A percentile compares a stretch with the other conserved stretches of the same genome.
These are phyloP conservation scores for Sphenodon punctatus DNA, from an alignment of 2,797 vertebrate species.

Conservation along the genomic window DNA sequence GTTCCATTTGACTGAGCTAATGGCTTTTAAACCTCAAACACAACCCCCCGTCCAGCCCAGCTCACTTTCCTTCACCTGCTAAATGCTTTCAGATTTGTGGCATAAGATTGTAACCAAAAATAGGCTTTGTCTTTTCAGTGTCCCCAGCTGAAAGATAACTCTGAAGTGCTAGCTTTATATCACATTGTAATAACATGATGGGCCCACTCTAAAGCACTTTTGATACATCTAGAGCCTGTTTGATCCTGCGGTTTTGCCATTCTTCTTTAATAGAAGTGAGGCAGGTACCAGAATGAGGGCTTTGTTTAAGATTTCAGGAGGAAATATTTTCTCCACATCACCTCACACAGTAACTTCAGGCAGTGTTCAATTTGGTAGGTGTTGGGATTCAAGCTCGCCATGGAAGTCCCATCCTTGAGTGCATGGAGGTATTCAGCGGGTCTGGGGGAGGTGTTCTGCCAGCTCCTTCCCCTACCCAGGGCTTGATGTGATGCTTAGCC, in stretches of 20 bases:
- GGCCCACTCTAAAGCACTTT: neutral
- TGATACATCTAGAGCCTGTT: neutral
- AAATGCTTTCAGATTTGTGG: accelerated
- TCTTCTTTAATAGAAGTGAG: neutral
- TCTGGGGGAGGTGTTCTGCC: too few species aligned
- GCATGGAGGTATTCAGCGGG: too few species aligned
- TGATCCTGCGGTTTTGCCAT: neutral
- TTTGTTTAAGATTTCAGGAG: too few species aligned
- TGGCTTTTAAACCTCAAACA: neutral
- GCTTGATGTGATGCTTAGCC: too few species aligned
- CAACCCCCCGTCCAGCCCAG: neutral
- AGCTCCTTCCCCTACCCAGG: too few species aligned
- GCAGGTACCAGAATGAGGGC: neutral
- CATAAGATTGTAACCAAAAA: neutral
- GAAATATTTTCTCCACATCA: too few species aligned
- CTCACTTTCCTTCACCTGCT: neutral
- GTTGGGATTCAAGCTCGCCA: too few species aligned
- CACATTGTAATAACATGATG: neutral
- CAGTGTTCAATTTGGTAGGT: too few species aligned
- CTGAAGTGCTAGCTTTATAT: neutral
- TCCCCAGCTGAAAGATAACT: neutral
- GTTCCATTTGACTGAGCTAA: neutral
- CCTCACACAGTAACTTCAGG: too few species aligned
- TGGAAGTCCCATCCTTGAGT: too few species aligned
- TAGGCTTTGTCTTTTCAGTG: neutral